Evolutionary conservation across 2,797 vertebrate genomes (phyloP).

Genomic region (Enteromius thamalakanensis): DNA sequence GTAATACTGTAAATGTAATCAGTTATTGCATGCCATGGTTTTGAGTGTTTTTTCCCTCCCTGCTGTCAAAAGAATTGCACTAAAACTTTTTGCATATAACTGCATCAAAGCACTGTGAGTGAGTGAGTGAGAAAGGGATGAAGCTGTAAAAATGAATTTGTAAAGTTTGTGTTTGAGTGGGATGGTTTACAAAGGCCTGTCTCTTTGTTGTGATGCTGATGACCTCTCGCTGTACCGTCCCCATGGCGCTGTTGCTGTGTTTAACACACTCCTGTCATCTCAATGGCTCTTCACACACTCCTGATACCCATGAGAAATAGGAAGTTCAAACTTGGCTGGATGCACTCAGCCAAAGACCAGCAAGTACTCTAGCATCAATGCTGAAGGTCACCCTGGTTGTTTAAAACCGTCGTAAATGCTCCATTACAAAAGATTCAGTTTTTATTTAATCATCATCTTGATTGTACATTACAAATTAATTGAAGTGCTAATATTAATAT

Average conservation of each 20-base stretch:
- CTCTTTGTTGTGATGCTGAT: slow-evolving; percentile 75
- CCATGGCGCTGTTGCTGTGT: slow-evolving; percentile 53
- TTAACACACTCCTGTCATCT: slow-evolving; percentile 19
- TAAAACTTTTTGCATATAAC: slow-evolving; percentile 12
- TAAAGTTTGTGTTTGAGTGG: not conserved
- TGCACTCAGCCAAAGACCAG: not conserved
- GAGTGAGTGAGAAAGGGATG: not conserved
- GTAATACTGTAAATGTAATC: not conserved
- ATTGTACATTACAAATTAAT: not conserved
- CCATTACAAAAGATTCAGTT: not conserved
- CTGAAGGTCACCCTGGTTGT: not conserved
- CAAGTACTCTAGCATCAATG: not conserved
- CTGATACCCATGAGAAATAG: not conserved
- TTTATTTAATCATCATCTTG: not conserved
- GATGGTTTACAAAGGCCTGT: not conserved
- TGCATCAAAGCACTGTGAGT: not conserved
- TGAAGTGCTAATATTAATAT: not conserved
- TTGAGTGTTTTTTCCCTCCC: not conserved
- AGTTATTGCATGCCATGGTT: not conserved
- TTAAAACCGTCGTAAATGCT: not conserved
- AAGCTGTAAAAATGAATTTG: slow-evolving; percentile 13
- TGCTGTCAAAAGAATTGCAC: not conserved
- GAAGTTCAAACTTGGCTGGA: not conserved
- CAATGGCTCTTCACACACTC: slow-evolving; percentile 28
- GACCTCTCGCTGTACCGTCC: slow-evolving; percentile 60